Conservation (phyloP, 1,140 invertebrate genomes). For the Drosophila rhopaloa region DNA sequence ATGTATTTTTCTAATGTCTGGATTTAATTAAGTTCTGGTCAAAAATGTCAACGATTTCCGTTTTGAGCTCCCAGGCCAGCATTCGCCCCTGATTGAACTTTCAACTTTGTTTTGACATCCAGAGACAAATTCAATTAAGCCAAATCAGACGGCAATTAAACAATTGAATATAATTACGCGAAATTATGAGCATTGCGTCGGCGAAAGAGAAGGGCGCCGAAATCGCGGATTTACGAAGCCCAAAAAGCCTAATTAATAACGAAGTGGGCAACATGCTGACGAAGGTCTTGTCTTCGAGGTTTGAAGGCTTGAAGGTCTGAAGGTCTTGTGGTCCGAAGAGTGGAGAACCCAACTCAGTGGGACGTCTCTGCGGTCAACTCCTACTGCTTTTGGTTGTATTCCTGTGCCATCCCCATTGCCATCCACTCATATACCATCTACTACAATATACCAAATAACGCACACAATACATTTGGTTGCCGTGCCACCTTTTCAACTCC, state of each 20-base stretch:
- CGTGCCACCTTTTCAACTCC: constrained; percentile 52
- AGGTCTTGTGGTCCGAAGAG: not conserved
- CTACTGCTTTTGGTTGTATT: constrained; percentile 23
- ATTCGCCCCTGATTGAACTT: constrained; percentile 15
- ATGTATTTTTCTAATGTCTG: too few species aligned
- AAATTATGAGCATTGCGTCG: constrained; percentile 36
- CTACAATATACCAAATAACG: not conserved
- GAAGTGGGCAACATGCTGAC: constrained; percentile 52
- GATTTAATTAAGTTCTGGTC: not conserved
- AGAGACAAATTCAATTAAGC: constrained; percentile 58
- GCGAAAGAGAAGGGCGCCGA: constrained; percentile 18
- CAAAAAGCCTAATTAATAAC: constrained; percentile 70
- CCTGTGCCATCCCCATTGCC: not conserved
- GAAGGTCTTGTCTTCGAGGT: constrained; percentile 26
- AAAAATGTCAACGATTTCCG: constrained; percentile 14
- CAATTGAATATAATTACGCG: constrained; percentile 72
- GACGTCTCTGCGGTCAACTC: constrained; percentile 40
- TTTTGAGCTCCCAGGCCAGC: not conserved
- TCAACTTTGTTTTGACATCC: constrained; percentile 41
- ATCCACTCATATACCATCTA: constrained; percentile 10
- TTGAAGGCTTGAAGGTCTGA: constrained; percentile 5
- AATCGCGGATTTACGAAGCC: constrained; percentile 13
- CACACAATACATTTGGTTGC: constrained; percentile 6
- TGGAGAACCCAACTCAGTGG: constrained; percentile 50
- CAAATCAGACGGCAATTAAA: constrained; percentile 70